These are phyloP conservation scores for Periophthalmus modestus DNA, from an alignment of 2,113 vertebrate species.

Conservation along the genomic window DNA sequence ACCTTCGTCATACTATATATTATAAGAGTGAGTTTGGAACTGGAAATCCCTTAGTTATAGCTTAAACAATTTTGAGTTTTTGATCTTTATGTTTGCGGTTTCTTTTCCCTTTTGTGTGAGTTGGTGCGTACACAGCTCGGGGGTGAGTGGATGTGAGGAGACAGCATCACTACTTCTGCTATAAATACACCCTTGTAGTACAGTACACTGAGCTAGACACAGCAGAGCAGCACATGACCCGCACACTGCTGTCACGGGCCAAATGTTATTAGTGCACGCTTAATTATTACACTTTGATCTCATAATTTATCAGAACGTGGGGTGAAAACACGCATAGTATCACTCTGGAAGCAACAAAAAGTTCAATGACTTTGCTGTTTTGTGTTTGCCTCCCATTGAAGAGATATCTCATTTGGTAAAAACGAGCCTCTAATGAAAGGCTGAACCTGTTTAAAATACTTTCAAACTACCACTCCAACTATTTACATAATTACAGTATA, in stretches of 20 bases:
- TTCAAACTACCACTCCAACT: no score
- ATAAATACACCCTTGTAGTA: constrained; percentile 73
- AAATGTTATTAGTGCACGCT: not conserved
- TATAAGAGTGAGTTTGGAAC: not conserved
- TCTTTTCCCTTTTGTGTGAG: constrained; percentile 37
- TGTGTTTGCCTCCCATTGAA: not conserved
- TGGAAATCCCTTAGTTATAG: not conserved
- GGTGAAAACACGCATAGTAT: not conserved
- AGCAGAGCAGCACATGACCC: constrained; percentile 17
- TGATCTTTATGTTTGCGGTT: not conserved
- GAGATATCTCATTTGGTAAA: not conserved
- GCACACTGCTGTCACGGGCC: constrained; percentile 26
- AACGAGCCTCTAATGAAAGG: no score
- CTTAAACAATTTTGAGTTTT: constrained; percentile 10
- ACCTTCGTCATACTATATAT: not conserved
- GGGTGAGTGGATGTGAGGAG: constrained; percentile 72
- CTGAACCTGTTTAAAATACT: no score
- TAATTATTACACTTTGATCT: constrained; percentile 12
- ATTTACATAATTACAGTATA: no score
- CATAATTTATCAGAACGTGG: not conserved
- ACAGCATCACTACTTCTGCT: constrained; percentile 72
- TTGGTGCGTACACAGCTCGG: constrained; percentile 47
- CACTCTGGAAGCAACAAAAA: not conserved
- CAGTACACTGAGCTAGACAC: constrained; percentile 52
- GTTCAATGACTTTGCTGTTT: not conserved